Base-by-base conservation (phyloP, 2,888 invertebrate genomes). In the Parnassius glacialis region DNA sequence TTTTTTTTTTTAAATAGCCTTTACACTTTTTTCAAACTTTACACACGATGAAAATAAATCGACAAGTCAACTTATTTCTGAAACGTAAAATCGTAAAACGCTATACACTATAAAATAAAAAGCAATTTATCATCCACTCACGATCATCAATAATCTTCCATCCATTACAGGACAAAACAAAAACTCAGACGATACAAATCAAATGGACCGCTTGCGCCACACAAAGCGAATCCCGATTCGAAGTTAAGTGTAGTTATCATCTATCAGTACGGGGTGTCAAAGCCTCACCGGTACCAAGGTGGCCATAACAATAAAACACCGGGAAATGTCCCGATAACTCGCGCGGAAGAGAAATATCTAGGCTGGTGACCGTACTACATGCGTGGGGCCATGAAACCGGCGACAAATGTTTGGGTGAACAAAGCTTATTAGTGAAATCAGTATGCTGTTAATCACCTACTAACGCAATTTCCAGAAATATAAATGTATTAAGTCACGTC, bases 331-430 rank as follows among this genome's bases (percentile, higher is more conserved):
- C 61, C 64, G 73, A 69, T 70, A 73, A 69, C 67, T 73, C 68
- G 72, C 68, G 72, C 64, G 74, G 76, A 75, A 76, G 73, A 77
- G 75, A 78, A 73, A 73, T 77, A 75, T 76, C 70, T 70, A 59
- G 65, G 64, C 65, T 62, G 66, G 61, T 45, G 62, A 58, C 57
- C 58, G 54, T 59, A 60, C 45, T 42, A 50, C 66, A 67, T 11
- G 60, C 59, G 57, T 52, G 59, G 61, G 64, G 65, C 66, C 53
- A 62, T 1, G 43, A 62, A 64, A 62, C 43, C 9, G 1, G 20
- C 57, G 62, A 11, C 20, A 41, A 9, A 52, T 25, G 25, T 16
- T 50, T 1, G 34, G 7, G 5, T 34, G 34, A 34, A 1, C 34
- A 34, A 34, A 34, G 34, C 7, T 34, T 34, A 34, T 34, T 34